Percentiles rank a stretch among this genome's conserved stretches.
phyloP scores from a whole-genome alignment of 2,113 vertebrate genomes.

The Cercocebus atys region DNA sequence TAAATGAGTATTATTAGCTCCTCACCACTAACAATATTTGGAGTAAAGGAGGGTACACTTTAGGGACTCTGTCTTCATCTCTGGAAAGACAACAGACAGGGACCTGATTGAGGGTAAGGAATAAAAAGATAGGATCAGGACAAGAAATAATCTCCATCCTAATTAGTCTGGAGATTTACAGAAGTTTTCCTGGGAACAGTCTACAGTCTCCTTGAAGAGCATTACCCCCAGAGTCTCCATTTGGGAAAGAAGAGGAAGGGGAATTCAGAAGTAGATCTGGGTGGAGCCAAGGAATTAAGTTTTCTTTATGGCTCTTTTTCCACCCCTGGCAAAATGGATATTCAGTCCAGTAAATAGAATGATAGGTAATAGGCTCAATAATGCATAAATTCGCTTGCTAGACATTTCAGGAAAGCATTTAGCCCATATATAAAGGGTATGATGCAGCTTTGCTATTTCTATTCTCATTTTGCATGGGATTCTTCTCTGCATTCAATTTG shows the following conservation, averaged over 20 bases:
- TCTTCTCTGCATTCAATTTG: background rate
- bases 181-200: background rate
- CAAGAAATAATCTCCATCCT: background rate
- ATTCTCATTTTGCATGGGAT: background rate
- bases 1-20: background rate
- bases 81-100: background rate
- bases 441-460: background rate
- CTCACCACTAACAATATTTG: background rate
- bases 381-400: background rate
- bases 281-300: background rate
- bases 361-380: background rate
- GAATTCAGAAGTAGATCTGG: background rate
- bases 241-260: background rate
- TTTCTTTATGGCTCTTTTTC: background rate
- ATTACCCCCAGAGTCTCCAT: fast-evolving
- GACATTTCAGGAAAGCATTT: background rate
- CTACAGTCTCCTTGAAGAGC: background rate
- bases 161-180: background rate
- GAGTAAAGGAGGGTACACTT: background rate
- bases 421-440: background rate
- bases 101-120: background rate
- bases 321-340: background rate
- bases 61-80: background rate
- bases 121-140: background rate
- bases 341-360: background rate